Evolutionary conservation across 2,888 invertebrate genomes (phyloP), one percentile per base, ranked within the genome.

Genomic region (Microplitis deprimator): DNA sequence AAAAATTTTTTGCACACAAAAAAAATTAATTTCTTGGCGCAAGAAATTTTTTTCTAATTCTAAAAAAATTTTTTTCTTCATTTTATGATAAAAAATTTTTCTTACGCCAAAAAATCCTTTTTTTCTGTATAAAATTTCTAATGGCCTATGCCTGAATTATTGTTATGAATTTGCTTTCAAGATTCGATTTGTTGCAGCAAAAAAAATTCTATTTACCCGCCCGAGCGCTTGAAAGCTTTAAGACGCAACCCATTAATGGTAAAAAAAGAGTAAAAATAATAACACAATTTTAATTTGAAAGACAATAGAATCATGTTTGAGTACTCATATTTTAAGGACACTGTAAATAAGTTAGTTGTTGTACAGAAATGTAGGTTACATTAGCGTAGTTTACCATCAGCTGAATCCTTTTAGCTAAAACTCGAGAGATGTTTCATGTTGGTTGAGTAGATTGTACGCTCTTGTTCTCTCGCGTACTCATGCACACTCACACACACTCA

Each of bases 371-470:
- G 8, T 50, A 50, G 50, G 50, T 50, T 50, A 50, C 13, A 13
- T 3, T 3, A 50, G 50, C 50, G 8, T 50, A 50, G 50, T 80
- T 81, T 76, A 80, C 80, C 68, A 84, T 81, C 84, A 84, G 83
- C 81, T 84, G 84, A 84, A 83, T 79, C 70, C 40, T 60, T 68
- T 68, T 68, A 68, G 39, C 17, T 50, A 8, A 3, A 50, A 50
- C 50, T 50, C 29, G 29, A 50, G 50, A 69, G 70, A 62, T 62
- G 62, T 20, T 62, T n/a, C 16, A 17, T 62, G 62, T 62, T 62
- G 17, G 62, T 16, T 62, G 62, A 20, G 62, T 62, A 62, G 62
- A 20, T 62, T 62, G 62, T 62, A 20, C 16, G 20, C 62, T 62
- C 20, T 62, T 62, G 16, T 59, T 59, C 8, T 62, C 10, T 62